phyloP scores from a whole-genome alignment of 2,888 invertebrate species.

The Pseudococcus jackbeardsleyi region DNA sequence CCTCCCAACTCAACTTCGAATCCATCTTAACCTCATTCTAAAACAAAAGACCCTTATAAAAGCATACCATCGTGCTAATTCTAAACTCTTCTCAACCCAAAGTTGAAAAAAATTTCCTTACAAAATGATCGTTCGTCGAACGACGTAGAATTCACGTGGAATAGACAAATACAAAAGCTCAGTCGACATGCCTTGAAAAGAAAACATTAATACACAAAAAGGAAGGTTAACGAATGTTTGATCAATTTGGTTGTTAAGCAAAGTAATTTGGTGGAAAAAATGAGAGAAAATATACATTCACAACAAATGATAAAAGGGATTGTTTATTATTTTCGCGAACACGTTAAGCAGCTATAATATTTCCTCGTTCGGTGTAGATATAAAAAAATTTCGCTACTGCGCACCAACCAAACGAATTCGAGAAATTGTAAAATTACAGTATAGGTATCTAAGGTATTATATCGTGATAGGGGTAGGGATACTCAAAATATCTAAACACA shows the following conservation, averaged over 20 bases:
- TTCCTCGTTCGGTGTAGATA: not conserved
- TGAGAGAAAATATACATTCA: slow-evolving; percentile 20
- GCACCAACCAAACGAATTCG: not conserved
- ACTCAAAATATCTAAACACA: not conserved
- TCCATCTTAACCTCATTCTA: too few species aligned
- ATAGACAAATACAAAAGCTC: not conserved
- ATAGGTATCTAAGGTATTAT: too few species aligned
- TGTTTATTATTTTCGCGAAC: slow-evolving; percentile 55
- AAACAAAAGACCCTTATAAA: too few species aligned
- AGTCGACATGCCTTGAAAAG: not conserved
- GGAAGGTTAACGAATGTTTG: slow-evolving; percentile 57
- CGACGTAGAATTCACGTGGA: slow-evolving; percentile 7
- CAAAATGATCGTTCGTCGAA: not conserved
- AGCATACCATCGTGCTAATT: not conserved
- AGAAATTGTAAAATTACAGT: not conserved
- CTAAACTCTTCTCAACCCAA: not conserved
- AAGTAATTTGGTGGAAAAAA: slow-evolving; percentile 33
- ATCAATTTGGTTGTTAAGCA: slow-evolving; percentile 59
- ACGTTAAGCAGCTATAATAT: slow-evolving; percentile 19
- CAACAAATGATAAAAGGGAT: slow-evolving; percentile 37
- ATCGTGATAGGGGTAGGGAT: not conserved
- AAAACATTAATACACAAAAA: slow-evolving; percentile 36
- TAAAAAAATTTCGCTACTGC: slow-evolving; percentile 49
- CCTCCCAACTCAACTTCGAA: too few species aligned
- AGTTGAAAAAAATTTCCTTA: not conserved